Percentiles rank a stretch among this genome's conserved stretches.
phyloP scores from a whole-genome alignment of 2,888 invertebrate genomes.

The Andrena fulva region DNA sequence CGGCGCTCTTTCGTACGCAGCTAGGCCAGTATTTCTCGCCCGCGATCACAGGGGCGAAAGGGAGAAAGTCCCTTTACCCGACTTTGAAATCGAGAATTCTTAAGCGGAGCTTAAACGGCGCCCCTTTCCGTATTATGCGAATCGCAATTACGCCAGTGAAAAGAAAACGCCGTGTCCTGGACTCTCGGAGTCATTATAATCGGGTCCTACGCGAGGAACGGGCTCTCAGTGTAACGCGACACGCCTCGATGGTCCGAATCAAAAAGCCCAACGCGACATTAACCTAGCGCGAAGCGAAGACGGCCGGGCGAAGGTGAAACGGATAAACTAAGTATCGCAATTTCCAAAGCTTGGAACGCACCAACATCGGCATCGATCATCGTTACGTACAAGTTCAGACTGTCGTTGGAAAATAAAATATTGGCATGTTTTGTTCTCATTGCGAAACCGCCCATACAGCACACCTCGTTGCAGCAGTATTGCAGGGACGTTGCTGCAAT shows the following conservation, averaged over 20 bases:
- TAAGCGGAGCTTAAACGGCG: background rate
- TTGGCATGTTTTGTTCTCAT: background rate
- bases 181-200: constrained; percentile 24
- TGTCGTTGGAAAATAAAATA: background rate
- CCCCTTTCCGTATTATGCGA: background rate
- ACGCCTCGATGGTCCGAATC: constrained; percentile 64
- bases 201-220: constrained; percentile 13
- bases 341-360: too few species aligned
- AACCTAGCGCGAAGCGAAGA: background rate
- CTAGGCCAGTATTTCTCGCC: background rate
- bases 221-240: constrained; percentile 47
- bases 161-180: background rate
- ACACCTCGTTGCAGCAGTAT: too few species aligned
- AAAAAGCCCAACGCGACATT: constrained; percentile 49
- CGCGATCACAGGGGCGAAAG: background rate
- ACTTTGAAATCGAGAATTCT: background rate
- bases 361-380: too few species aligned
- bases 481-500: too few species aligned
- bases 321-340: background rate
- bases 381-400: too few species aligned
- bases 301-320: background rate
- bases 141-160: constrained; percentile 7
- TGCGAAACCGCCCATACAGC: too few species aligned
- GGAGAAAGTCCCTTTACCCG: background rate
- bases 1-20: background rate